These are phyloP conservation scores for Caerostris extrusa DNA, from an alignment of 1,140 invertebrate genomes.

Conservation along the genomic window DNA sequence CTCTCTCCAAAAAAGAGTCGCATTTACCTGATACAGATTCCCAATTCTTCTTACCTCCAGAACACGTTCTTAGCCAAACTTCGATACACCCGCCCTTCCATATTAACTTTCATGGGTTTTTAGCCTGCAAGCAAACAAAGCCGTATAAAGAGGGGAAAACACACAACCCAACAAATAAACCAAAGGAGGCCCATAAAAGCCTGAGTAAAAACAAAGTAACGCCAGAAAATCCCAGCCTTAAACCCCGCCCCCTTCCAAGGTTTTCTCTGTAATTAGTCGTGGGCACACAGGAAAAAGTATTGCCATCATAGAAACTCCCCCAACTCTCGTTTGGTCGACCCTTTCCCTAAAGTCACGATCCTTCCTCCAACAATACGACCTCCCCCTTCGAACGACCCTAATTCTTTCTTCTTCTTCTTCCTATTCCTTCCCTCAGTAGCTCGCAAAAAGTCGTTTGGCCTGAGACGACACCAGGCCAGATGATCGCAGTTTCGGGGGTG, in stretches of 20 bases:
- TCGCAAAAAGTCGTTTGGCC: conserved; percentile 69
- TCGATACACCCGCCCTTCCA: neutral
- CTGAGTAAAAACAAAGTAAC: conserved; percentile 68
- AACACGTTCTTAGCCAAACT: conserved; percentile 7
- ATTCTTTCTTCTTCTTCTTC: conserved; percentile 54
- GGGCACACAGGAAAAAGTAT: conserved; percentile 57
- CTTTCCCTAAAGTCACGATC: conserved; percentile 73
- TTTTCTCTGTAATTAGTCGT: conserved; percentile 67
- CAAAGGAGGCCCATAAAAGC: conserved; percentile 58
- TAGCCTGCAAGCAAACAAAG: neutral
- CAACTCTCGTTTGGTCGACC: conserved; percentile 72
- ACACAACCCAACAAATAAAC: conserved; percentile 58
- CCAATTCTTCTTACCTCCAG: neutral
- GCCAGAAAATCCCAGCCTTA: conserved; percentile 40
- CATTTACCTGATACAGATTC: conserved; percentile 11
- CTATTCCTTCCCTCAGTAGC: conserved; percentile 17
- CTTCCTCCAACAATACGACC: conserved; percentile 53
- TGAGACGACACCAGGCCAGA: conserved; percentile 66
- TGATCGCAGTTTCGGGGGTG: conserved; percentile 64
- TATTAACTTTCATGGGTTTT: conserved; percentile 69
- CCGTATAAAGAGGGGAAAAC: conserved; percentile 52
- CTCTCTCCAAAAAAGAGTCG: neutral
- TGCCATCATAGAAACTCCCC: conserved; percentile 75
- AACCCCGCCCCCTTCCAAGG: neutral
- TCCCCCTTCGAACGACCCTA: conserved; percentile 67